These are phyloP conservation scores for Babyrousa celebensis DNA, from an alignment of 2,797 vertebrate species.

Conservation along the genomic window DNA sequence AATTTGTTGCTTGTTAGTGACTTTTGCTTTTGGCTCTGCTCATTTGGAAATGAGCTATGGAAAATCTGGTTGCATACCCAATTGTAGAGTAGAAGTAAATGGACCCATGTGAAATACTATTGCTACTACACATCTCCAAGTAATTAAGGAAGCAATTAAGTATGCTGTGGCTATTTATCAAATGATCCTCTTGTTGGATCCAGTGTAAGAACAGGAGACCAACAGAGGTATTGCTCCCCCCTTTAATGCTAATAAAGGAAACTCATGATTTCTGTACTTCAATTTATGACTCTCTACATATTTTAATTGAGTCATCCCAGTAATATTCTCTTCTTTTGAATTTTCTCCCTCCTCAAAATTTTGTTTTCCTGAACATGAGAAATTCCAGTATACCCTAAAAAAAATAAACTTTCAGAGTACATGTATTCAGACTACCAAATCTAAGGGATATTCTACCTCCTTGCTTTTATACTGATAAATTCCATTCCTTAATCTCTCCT, in stretches of 20 bases:
- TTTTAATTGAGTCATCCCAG: background rate
- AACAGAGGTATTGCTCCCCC: background rate
- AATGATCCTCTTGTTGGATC: background rate
- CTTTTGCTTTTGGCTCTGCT: slow-evolving; percentile 55
- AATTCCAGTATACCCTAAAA: background rate
- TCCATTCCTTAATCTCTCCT: background rate
- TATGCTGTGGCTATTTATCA: slow-evolving; percentile 60
- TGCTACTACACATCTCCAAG: slow-evolving; percentile 48
- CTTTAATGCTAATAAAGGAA: slow-evolving; percentile 62
- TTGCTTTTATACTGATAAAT: background rate
- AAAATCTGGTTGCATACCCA: background rate
- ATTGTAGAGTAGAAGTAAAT: slow-evolving; percentile 37
- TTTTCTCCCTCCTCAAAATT: background rate
- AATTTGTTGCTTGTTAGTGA: background rate
- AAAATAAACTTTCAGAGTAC: background rate
- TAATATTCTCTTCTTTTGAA: slow-evolving; percentile 29
- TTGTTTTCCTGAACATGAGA: slow-evolving; percentile 54
- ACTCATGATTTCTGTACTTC: background rate
- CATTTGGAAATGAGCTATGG: slow-evolving; percentile 48
- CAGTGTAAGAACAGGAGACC: background rate
- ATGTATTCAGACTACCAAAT: background rate
- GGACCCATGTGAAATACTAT: slow-evolving; percentile 24
- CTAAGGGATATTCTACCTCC: background rate
- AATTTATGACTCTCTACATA: slow-evolving; percentile 42
- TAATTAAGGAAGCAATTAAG: slow-evolving; percentile 77